These are phyloP conservation scores for Spea multiplicata DNA, from an alignment of 2,113 vertebrate species.

Conservation along the genomic window DNA sequence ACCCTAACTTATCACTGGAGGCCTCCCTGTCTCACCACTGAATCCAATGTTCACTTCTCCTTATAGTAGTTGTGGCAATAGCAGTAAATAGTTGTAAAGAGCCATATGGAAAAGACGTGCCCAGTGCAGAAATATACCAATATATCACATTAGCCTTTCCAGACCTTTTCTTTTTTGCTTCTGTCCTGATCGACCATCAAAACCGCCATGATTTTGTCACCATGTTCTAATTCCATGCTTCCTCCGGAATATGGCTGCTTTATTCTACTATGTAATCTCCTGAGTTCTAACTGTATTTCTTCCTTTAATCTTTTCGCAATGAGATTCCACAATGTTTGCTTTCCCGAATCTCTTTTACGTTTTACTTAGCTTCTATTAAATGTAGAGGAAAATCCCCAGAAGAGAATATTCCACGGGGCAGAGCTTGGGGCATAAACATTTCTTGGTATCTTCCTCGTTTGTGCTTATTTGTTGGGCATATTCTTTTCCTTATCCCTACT, in stretches of 20 bases:
- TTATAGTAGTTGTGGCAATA: too few relatives aligned
- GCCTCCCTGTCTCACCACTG: too few relatives aligned
- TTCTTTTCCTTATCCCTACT: slow-evolving; percentile 7
- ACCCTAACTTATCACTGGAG: too few relatives aligned
- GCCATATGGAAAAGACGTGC: too few relatives aligned
- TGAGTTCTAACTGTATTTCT: slow-evolving; percentile 22
- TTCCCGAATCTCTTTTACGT: slow-evolving; percentile 34
- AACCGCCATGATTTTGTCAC: background rate
- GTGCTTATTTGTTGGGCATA: slow-evolving; percentile 5
- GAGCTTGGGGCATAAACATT: slow-evolving; percentile 9
- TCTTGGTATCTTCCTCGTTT: slow-evolving; percentile 12
- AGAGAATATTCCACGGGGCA: slow-evolving; percentile 16
- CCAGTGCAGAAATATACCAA: too few relatives aligned
- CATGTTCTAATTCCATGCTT: slow-evolving; percentile 4
- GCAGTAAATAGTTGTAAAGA: too few relatives aligned
- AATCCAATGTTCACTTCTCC: too few relatives aligned
- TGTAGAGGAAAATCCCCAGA: slow-evolving; percentile 21
- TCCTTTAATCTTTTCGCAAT: slow-evolving; percentile 43
- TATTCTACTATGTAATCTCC: slow-evolving; percentile 32
- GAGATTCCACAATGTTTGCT: slow-evolving; percentile 38
- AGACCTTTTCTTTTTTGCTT: too few relatives aligned
- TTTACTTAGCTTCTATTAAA: slow-evolving; percentile 35
- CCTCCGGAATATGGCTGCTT: background rate
- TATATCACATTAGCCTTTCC: too few relatives aligned
- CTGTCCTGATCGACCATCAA: slow-evolving; percentile 12